Conservation (phyloP, 2,797 vertebrate genomes). For the Pipistrellus pygmaeus region DNA sequence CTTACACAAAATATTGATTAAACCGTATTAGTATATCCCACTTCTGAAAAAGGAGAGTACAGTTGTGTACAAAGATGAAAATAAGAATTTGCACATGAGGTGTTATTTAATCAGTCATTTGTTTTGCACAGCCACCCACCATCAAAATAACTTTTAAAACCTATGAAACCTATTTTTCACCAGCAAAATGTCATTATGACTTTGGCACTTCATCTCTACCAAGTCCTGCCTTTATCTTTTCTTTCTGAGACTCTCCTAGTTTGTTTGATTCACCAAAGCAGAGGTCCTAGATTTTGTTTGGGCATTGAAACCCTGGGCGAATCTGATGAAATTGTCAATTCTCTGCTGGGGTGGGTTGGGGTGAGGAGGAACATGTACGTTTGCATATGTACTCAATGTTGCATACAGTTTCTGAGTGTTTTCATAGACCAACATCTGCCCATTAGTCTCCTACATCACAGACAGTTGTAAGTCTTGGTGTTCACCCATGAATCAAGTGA, state of each 20-base stretch:
- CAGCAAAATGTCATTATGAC: not conserved
- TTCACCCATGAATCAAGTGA: not conserved
- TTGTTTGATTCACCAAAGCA: conserved; percentile 14
- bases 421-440: not conserved
- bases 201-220: not conserved
- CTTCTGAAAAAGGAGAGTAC: not conserved
- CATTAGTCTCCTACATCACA: not conserved
- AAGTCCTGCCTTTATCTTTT: conserved; percentile 34
- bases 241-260: not conserved
- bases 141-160: not conserved
- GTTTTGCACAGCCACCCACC: not conserved
- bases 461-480: not conserved
- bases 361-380: too few relatives aligned
- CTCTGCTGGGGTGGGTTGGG: not conserved
- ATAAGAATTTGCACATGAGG: not conserved
- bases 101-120: conserved; percentile 8
- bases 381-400: not conserved
- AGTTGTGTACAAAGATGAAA: not conserved
- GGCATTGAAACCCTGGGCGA: not conserved
- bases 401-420: not conserved
- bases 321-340: not conserved
- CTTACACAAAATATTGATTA: not conserved
- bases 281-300: not conserved
- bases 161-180: not conserved
- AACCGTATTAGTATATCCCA: not conserved